A percentile compares a stretch with the other conserved stretches of the same genome.
phyloP scores from a whole-genome alignment of 1,140 invertebrate genomes.

The Bombus breviceps region DNA sequence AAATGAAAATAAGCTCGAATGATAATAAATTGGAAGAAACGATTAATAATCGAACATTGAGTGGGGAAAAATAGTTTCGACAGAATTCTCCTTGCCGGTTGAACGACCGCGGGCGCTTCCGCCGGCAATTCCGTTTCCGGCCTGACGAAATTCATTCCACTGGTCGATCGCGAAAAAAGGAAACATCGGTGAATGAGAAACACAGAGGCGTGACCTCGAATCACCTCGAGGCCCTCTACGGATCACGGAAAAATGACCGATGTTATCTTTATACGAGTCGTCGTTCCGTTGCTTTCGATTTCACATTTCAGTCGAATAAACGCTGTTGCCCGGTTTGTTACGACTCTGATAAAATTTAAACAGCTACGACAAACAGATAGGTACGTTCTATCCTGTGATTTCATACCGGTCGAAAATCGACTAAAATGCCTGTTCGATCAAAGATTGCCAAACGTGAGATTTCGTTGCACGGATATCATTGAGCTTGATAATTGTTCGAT shows the following conservation, averaged over 20 bases:
- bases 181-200: conserved; percentile 37
- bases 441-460: conserved; percentile 1
- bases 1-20: neutral
- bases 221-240: conserved; percentile 54
- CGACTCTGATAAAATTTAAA: conserved; percentile 75
- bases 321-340: conserved; percentile 71
- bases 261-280: conserved; percentile 71
- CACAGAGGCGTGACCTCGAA: conserved; percentile 26
- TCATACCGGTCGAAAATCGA: conserved; percentile 28
- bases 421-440: neutral
- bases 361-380: conserved; percentile 61
- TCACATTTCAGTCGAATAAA: conserved; percentile 74
- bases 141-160: conserved; percentile 33
- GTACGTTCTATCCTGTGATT: conserved; percentile 21
- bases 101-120: conserved; percentile 28
- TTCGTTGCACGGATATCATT: neutral
- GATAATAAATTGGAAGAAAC: neutral
- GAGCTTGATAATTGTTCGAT: conserved; percentile 14
- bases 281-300: conserved; percentile 68
- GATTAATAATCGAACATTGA: neutral
- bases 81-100: conserved; percentile 3
- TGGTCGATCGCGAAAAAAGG: conserved; percentile 13
- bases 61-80: neutral
- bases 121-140: conserved; percentile 29
- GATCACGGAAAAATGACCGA: conserved; percentile 64